Conservation (phyloP, 2,888 invertebrate species). For the Coenonympha arcania region DNA sequence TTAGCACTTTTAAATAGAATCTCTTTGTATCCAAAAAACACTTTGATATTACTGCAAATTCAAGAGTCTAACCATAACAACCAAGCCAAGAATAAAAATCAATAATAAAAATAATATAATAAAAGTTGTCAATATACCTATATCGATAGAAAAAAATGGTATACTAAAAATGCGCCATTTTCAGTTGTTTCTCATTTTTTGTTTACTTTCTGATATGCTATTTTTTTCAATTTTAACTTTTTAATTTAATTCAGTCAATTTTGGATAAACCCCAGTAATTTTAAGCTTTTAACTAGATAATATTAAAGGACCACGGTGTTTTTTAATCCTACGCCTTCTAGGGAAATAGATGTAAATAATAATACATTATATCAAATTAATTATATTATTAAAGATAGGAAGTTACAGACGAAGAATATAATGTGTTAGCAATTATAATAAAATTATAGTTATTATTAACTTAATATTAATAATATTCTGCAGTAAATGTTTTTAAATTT, state of each 20-base stretch:
- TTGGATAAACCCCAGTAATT: conserved; percentile 35
- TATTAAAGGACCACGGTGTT: conserved; percentile 59
- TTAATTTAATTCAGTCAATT: conserved; percentile 33
- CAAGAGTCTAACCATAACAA: too few species aligned
- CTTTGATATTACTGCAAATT: too few species aligned
- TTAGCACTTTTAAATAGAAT: conserved; percentile 1
- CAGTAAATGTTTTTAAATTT: conserved; percentile 5
- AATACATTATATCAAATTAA: conserved; percentile 22
- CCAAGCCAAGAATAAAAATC: too few species aligned
- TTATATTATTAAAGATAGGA: conserved; percentile 23
- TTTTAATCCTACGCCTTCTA: conserved; percentile 60
- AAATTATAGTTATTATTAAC: conserved; percentile 10
- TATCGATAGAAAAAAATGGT: too few species aligned
- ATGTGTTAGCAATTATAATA: conserved; percentile 28
- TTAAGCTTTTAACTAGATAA: conserved; percentile 32
- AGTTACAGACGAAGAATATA: conserved; percentile 27
- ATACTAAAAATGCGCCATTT: too few species aligned
- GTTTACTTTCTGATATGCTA: too few species aligned
- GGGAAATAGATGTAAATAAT: conserved; percentile 29
- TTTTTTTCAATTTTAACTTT: too few species aligned
- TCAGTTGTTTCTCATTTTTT: too few species aligned
- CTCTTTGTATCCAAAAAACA: too few species aligned
- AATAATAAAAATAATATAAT: too few species aligned
- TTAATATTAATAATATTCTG: conserved; percentile 9
- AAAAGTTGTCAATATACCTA: too few species aligned